Evolutionary conservation across 2,797 vertebrate genomes (phyloP), one percentile per base, ranked within the genome.

Genomic region (Falco naumanni): DNA sequence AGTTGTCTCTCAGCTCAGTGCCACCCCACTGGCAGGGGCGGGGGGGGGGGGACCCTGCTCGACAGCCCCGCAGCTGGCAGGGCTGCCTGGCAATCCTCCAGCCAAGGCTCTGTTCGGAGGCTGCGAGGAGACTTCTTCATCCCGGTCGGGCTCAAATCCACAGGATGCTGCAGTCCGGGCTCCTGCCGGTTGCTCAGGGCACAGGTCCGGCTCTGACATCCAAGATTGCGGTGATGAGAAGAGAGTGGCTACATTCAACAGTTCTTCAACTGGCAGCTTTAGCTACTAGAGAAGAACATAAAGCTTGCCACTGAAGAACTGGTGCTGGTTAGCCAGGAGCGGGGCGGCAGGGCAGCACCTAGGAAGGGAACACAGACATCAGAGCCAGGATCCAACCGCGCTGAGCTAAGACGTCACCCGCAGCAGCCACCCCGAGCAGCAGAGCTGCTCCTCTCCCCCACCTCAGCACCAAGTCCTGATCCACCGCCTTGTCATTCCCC

Each of bases 231-330:
- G 48, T 11, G 90, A 85, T 0, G 3, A 95, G 98, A 97, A 94
- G 98, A 98, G 98, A 98, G 98, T 98, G 97, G 99, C 99, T 98
- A 98, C 99, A 98, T 99, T 99, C 99, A 99, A 99, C 99, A 99
- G 99, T 99, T 99, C 99, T 99, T 99, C 99, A 99, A 99, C 99
- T 99, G 99, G 99, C 99, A 99, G 99, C 99, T 99, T 99, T 99
- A 99, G 99, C 98, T 98, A 98, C 96, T 98, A 98, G 97, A 99
- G 97, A 98, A 98, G 98, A 98, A 99, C 99, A 99, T 99, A 99
- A 99, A 99, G 99, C 99, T 99, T 99, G 99, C 99, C 99, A 99
- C 99, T 99, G 99, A 99, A 99, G 99, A 99, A 99, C 99, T 99
- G 99, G 98, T 99, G 99, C 98, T 97, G 98, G 99, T 99, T 98